Evolutionary conservation across 2,113 vertebrate species (phyloP).

Genomic region (pig (Sus scrofa)): T2T-Sscrofa CM000819.6:136425501-136426000

Average conservation of each 20-base stretch:
- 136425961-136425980: constrained; percentile 7
- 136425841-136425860: background rate
- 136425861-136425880: constrained; percentile 45
- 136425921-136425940: constrained; percentile 51
- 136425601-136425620: background rate
- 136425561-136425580: background rate
- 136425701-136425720: background rate
- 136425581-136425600: background rate
- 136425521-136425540: background rate
- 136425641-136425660: background rate
- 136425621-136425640: background rate
- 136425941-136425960: constrained; percentile 50
- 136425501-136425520: background rate
- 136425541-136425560: background rate
- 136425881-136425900: background rate
- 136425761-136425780: background rate
- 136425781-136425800: background rate
- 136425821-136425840: background rate
- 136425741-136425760: background rate
- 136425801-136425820: constrained; percentile 11
- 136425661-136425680: background rate
- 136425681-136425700: background rate
- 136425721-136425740: background rate
- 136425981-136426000: constrained; percentile 31
- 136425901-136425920: constrained; percentile 11